Base-by-base conservation (phyloP, 2,888 invertebrate genomes). In the Pyrrhosoma nymphula region DNA sequence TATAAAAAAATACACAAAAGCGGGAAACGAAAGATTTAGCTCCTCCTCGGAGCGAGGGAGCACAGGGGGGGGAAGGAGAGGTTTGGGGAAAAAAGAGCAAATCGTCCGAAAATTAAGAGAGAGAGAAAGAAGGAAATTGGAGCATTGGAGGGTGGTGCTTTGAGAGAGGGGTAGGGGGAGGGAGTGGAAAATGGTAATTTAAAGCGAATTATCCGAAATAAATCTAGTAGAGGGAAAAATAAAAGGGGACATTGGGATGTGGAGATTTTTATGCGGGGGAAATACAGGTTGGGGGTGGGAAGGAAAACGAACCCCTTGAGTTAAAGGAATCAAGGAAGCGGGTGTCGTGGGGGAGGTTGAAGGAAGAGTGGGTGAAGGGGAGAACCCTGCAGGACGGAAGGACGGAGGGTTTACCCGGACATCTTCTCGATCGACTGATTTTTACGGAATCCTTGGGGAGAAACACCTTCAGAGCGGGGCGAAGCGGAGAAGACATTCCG, bases 351-450 rank as follows among this genome's bases (percentile, higher is more conserved):
- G 35, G 82, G 12, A n/a, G 30, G 16, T 14, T 30, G 35, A 30
- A 82, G 35, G 82, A 35, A 82, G n/a, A 10, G 60, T 60, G 69
- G 69, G 23, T 16, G 26, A 26, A 69, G 69, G n/a, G 14, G 18
- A n/a, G 35, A 82, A 16, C 16, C 14, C 35, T 35, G 30, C 14
- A 18, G 55, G 56, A 89, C n/a, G 26, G 18, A 16, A 4, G 63
- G 69, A 93, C 47, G 18, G 18, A 60, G 47, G 63, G 69, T 63
- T 93, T 47, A 93, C 47, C 69, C 69, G 56, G 89, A 56, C 47
- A 55, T 93, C 75, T 75, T 69, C 93, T n/a, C 93, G 69, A 93
- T 93, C 93, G 93, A 39, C 35, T 93, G 63, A 63, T 93, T 93
- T 47, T 69, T 63, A n/a, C 93, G 26, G 82, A 35, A n/a, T 82